Evolutionary conservation across 2,797 vertebrate species (phyloP).

Genomic region (Pampus argenteus): DNA sequence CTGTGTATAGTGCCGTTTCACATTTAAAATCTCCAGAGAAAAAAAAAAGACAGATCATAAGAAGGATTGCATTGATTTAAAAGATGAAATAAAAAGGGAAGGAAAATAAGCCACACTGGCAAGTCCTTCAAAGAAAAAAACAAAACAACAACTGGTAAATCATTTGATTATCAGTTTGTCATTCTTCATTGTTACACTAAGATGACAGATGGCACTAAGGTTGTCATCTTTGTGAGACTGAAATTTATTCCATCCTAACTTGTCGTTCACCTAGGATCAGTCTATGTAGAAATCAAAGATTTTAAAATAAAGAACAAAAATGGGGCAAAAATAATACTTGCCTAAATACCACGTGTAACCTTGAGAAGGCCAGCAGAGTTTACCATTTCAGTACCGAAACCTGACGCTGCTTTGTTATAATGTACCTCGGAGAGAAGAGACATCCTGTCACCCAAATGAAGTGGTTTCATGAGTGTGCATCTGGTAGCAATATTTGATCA

Average conservation of each 20-base stretch:
- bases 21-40: constrained; percentile 80
- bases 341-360: constrained; percentile 33
- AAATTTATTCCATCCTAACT: constrained; percentile 13
- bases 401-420: constrained; percentile 19
- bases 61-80: constrained; percentile 76
- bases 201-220: too few relatives aligned
- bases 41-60: constrained; percentile 45
- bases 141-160: constrained; percentile 11
- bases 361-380: constrained; percentile 14
- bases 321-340: background rate
- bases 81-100: constrained; percentile 56
- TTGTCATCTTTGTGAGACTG: constrained; percentile 1
- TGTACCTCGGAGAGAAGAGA: constrained; percentile 15
- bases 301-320: constrained; percentile 21
- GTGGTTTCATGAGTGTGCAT: constrained; percentile 18
- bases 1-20: constrained; percentile 69
- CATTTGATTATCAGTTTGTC: constrained; percentile 49
- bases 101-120: constrained; percentile 47
- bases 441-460: background rate
- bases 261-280: constrained; percentile 24
- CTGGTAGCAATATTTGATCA: constrained; percentile 26
- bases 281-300: constrained; percentile 16
- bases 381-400: constrained; percentile 25
- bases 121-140: constrained; percentile 30
- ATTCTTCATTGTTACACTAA: constrained; percentile 20